Evolutionary conservation across 2,888 invertebrate genomes (phyloP), one percentile per base, ranked within the genome.

Genomic region (Cyrtodaria siliqua): DNA sequence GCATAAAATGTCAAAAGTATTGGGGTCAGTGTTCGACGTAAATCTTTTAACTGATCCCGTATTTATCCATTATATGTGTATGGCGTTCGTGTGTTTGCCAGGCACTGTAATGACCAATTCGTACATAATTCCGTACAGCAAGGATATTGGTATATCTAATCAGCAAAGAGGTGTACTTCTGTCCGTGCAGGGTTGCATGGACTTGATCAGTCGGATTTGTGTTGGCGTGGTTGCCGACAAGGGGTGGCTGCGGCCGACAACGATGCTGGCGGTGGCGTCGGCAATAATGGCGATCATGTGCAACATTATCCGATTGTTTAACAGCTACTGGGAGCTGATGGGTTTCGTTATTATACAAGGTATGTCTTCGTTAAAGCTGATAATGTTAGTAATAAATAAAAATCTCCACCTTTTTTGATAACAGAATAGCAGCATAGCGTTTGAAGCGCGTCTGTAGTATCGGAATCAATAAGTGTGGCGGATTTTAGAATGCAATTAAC

Each of bases 61-160:
- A 20, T 74, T 67, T 49, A 8, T 74, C 18, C 2, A 40, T 6
- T 68, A 50, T 42, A 29, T 74, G 26, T 14, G 50, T 2, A 40
- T 67, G 33, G 56, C 67, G 27, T 74, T 62, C 56, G 29, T 44
- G 8, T 40, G 27, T 23, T 44, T 74, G 44, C 18, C 67, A 1
- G 62, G 67, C 0, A 18, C 50, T 9, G 40, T 18, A 1, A 23
- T 74, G 1, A 44, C 57, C 4, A 27, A 61, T 2, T 20, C 79
- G 0, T 81, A 62, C 40, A 38, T 85, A 8, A 81, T 83, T 0
- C 67, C 80, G 4, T 57, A 77, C 49, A 79, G 74, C 6, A 67
- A 73, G 44, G 77, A 79, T n/a, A 56, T 70, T 18, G 71, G 66
- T 14, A 60, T 83, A n/a, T 38, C 52, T 0, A 68, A 67, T 23